These are phyloP conservation scores for Pseudopipra pipra DNA, from an alignment of 2,113 vertebrate species.

Conservation along the genomic window DNA sequence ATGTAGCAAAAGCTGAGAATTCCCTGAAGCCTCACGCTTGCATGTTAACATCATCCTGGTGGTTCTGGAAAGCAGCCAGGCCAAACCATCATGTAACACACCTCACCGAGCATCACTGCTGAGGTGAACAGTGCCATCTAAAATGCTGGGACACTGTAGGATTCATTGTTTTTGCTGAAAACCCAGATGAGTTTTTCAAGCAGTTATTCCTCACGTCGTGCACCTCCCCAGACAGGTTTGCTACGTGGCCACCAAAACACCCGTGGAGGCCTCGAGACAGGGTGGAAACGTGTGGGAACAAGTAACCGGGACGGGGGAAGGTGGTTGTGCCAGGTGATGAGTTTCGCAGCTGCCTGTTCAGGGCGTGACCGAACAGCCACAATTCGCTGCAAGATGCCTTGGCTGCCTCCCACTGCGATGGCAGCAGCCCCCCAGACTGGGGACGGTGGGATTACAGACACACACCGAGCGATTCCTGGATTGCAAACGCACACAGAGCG, in stretches of 20 bases:
- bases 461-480: background rate
- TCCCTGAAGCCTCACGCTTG: fast-evolving
- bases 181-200: background rate
- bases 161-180: background rate
- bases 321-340: fast-evolving
- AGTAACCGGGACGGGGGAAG: fast-evolving
- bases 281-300: background rate
- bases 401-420: background rate
- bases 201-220: fast-evolving
- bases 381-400: fast-evolving
- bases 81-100: fast-evolving
- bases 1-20: background rate
- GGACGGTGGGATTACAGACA: fast-evolving
- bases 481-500: fast-evolving
- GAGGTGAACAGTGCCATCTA: fast-evolving
- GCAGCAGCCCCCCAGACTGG: background rate
- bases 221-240: background rate
- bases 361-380: fast-evolving
- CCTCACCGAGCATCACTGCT: fast-evolving
- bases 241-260: background rate
- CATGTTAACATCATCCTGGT: fast-evolving
- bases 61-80: background rate
- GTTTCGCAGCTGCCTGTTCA: background rate
- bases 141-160: fast-evolving
- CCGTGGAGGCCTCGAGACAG: background rate